Conservation (phyloP, 2,888 invertebrate genomes). For the Polylopha cassiicola region DNA sequence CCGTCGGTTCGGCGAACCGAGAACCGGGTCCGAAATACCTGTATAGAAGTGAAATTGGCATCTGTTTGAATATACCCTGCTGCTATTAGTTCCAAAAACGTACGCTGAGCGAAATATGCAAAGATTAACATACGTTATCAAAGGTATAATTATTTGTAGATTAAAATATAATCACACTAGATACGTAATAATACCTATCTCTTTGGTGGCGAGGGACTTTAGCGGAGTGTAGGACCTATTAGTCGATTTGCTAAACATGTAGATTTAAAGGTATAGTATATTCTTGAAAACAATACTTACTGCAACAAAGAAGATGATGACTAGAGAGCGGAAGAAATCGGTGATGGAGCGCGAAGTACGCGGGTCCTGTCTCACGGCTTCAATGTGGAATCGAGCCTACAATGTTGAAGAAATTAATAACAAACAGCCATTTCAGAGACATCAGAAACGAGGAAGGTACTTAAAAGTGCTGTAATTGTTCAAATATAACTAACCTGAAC, state of each 20-base stretch:
- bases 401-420: conserved; percentile 1
- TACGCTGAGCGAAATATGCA: too few relatives aligned
- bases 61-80: too few relatives aligned
- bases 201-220: too few relatives aligned
- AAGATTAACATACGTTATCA: too few relatives aligned
- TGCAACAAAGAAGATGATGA: conserved; percentile 64
- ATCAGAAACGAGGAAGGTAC: neutral
- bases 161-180: too few relatives aligned
- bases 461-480: neutral
- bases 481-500: conserved; percentile 43
- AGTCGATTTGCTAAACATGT: too few relatives aligned
- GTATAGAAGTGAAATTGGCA: neutral
- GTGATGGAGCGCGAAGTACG: conserved; percentile 48
- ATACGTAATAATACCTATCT: too few relatives aligned
- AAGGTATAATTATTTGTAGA: too few relatives aligned
- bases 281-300: too few relatives aligned
- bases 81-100: too few relatives aligned
- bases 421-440: conserved; percentile 1
- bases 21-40: conserved; percentile 65
- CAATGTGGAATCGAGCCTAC: conserved; percentile 56
- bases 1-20: conserved; percentile 57
- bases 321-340: conserved; percentile 57
- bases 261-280: too few relatives aligned
- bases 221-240: too few relatives aligned
- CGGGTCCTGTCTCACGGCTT: conserved; percentile 50